Evolutionary conservation across 1,140 invertebrate species (phyloP), one percentile per base, ranked within the genome.

Genomic region (Latrodectus geometricus): DNA sequence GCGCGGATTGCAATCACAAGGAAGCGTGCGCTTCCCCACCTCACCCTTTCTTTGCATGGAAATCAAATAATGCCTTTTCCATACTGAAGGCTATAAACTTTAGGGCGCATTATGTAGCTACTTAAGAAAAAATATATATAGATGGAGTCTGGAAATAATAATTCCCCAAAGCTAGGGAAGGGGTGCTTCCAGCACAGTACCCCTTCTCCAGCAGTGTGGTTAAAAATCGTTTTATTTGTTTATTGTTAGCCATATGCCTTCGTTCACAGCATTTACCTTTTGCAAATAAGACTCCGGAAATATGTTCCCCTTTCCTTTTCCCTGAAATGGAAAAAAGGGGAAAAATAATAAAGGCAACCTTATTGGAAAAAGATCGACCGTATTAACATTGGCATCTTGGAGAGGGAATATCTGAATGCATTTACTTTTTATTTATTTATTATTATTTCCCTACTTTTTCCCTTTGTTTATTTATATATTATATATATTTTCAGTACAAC

Each of bases 351-450:
- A 73, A 61, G 20, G 48, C 66, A 83, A 83, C 23, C 81, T 83
- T 83, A 83, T 83, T 83, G 81, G 81, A 83, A 83, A 83, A 83
- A 83, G 81, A 83, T 83, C 81, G 81, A 83, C 81, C 72, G 61
- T 73, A 83, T 83, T 83, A 83, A 75, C 72, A 83, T 74, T 68
- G 72, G 81, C 56, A 83, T 35, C 35, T 35, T 35, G 78, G 23
- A 70, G 56, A 50, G 50, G 50, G 79, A 72, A 82, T 72, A 70
- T 78, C 76, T 68, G 76, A 61, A 61, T 78, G 76, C 21, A 17
- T 61, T 61, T 61, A 17, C 48, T 75, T 11, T 56, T 83, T 73
- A 61, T 75, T 83, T 83, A 23, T 75, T 83, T 83, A 35, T 35
- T 35, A 35, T 35, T 35, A 35, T 35, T 35, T 35, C 35, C 35